Percentiles rank a stretch among this genome's conserved stretches.
Evolutionary conservation across 1,140 invertebrate genomes (phyloP).

Genomic region (Caerostris extrusa): DNA sequence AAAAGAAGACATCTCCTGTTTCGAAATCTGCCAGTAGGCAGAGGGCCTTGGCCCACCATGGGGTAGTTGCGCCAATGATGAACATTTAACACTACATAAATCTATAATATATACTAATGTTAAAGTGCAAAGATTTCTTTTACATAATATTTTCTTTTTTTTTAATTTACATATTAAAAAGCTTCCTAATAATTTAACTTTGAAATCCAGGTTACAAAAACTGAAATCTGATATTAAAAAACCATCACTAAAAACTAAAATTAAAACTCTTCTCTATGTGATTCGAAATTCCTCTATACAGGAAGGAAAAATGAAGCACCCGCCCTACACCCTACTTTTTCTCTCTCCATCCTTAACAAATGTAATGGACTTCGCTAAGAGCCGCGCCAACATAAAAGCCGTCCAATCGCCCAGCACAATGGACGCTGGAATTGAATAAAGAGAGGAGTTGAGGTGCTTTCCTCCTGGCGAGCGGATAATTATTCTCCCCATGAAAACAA

Average conservation of each 20-base stretch:
- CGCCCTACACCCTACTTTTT: background rate
- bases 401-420: slow-evolving; percentile 14
- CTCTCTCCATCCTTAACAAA: background rate
- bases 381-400: slow-evolving; percentile 28
- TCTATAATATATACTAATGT: too few species aligned
- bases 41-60: too few species aligned
- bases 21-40: too few species aligned
- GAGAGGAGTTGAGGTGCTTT: background rate
- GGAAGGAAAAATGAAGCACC: background rate
- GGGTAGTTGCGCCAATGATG: too few species aligned
- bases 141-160: too few species aligned
- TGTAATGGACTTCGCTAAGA: background rate
- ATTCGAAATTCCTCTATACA: background rate
- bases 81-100: too few species aligned
- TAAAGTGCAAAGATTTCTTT: too few species aligned
- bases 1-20: too few species aligned
- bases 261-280: background rate
- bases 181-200: too few species aligned
- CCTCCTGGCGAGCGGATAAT: slow-evolving; percentile 41
- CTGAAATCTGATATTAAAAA: background rate
- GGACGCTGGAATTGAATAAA: background rate
- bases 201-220: too few species aligned
- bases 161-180: too few species aligned
- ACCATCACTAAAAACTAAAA: background rate
- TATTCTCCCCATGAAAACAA: slow-evolving; percentile 39